Conservation (phyloP, 2,797 vertebrate species). For the Pangasius macronema region DNA sequence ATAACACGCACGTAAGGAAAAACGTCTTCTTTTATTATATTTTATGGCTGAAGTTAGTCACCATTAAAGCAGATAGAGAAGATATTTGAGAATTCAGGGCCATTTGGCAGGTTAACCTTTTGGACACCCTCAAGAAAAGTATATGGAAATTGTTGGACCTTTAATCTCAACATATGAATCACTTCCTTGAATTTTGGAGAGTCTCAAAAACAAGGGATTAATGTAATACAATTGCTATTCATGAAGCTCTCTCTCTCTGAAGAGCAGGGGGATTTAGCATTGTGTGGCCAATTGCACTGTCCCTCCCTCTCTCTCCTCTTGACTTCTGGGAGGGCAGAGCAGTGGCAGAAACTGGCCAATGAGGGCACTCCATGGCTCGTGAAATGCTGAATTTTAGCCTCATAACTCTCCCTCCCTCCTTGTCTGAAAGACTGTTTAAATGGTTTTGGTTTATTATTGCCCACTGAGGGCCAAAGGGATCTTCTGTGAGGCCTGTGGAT, state of each 20-base stretch:
- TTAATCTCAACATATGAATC: constrained; percentile 51
- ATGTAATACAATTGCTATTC: constrained; percentile 64
- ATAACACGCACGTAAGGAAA: too few species aligned
- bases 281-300: constrained; percentile 60
- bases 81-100: background rate
- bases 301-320: constrained; percentile 60
- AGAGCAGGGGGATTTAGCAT: constrained; percentile 53
- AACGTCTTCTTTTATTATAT: background rate
- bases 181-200: constrained; percentile 52
- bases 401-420: constrained; percentile 78
- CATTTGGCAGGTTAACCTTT: background rate
- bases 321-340: constrained; percentile 78
- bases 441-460: constrained; percentile 99
- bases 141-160: constrained; percentile 16
- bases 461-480: constrained; percentile 90
- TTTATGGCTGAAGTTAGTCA: background rate
- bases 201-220: constrained; percentile 59
- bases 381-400: constrained; percentile 91
- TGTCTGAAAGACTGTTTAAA: constrained; percentile 95
- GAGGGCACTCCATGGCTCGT: constrained; percentile 76
- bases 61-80: background rate
- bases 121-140: background rate
- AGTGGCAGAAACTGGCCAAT: constrained; percentile 85
- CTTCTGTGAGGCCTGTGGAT: constrained; percentile 90
- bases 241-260: constrained; percentile 68